A percentile compares a stretch with the other conserved stretches of the same genome.
Evolutionary conservation across 2,113 vertebrate genomes (phyloP).

Genomic region (Sterna hirundo): DNA sequence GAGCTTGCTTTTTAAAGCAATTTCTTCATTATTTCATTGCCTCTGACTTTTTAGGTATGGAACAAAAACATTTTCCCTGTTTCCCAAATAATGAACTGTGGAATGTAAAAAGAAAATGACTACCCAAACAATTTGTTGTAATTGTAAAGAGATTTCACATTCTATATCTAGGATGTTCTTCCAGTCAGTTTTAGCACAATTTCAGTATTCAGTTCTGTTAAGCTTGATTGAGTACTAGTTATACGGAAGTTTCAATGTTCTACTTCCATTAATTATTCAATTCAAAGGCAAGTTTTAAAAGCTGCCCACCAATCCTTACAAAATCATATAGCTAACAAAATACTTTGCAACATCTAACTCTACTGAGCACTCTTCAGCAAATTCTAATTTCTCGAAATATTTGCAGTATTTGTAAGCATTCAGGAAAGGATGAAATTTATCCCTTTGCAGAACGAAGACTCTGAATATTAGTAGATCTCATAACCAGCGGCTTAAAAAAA

Average conservation of each 20-base stretch:
- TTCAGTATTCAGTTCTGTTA: neutral
- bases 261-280: neutral
- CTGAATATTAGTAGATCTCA: neutral
- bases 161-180: neutral
- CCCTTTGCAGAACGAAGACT: neutral
- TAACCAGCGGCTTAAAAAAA: neutral
- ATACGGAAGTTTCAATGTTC: neutral
- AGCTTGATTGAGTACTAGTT: neutral
- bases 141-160: neutral
- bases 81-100: neutral
- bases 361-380: neutral
- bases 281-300: neutral
- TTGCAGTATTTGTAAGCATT: neutral
- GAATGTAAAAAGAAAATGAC: neutral
- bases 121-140: neutral
- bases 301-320: neutral
- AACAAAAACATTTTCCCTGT: neutral
- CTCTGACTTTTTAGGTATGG: neutral
- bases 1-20: neutral
- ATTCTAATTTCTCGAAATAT: neutral
- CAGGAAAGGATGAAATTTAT: neutral
- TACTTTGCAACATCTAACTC: neutral
- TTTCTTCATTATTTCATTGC: neutral
- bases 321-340: neutral
- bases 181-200: neutral